phyloP scores from a whole-genome alignment of 2,797 vertebrate species.

The Otus scops region DNA sequence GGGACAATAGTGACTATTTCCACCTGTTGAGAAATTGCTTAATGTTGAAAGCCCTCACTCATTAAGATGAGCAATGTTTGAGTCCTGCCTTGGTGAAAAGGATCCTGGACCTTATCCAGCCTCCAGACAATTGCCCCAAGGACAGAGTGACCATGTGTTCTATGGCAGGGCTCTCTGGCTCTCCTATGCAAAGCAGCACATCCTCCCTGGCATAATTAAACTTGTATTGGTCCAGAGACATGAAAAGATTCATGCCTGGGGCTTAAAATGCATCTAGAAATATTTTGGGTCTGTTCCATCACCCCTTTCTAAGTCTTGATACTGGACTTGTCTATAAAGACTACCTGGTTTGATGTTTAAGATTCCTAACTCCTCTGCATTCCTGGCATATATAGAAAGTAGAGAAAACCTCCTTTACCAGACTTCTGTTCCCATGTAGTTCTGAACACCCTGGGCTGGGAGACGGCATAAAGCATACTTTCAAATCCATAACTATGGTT shows the following conservation, averaged over 20 bases:
- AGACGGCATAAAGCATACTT: not conserved
- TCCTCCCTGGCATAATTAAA: not conserved
- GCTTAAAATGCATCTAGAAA: not conserved
- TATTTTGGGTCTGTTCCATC: not conserved
- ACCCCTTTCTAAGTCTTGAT: not conserved
- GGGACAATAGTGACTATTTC: not conserved
- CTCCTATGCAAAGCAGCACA: not conserved
- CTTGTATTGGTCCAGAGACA: not conserved
- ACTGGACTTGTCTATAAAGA: not conserved
- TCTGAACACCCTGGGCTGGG: not conserved
- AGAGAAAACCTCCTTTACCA: not conserved
- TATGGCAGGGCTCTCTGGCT: accelerated
- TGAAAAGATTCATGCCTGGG: not conserved
- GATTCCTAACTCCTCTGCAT: not conserved
- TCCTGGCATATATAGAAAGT: not conserved
- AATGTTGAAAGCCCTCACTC: not conserved
- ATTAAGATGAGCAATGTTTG: not conserved
- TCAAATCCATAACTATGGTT: not conserved
- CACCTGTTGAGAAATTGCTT: not conserved
- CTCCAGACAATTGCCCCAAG: not conserved
- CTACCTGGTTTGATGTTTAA: not conserved
- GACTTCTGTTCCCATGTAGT: not conserved
- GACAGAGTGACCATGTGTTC: not conserved
- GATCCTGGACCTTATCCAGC: not conserved
- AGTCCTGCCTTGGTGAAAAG: not conserved